Base-by-base conservation (phyloP, 2,113 vertebrate genomes). In the Rafetus swinhoei region DNA sequence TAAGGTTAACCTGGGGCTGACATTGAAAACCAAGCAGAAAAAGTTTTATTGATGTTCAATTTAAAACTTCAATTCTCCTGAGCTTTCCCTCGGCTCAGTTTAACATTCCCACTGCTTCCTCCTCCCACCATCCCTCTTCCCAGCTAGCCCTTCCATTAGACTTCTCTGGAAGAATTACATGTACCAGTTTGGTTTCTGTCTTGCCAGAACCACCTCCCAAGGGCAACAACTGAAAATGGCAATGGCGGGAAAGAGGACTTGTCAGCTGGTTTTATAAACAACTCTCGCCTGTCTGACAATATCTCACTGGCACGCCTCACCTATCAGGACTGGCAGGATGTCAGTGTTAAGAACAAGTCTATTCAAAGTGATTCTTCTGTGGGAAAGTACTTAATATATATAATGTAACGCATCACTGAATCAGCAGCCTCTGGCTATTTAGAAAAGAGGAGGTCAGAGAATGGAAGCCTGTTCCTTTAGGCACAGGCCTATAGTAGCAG, bases 161-260 rank as follows among this genome's bases (percentile, higher is more conserved):
- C 4, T 84, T 92, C 62, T 79, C 50, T 62, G 60, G 93, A 95
- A 92, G 22, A 91, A 85, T 79, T 15, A 79, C 88, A 90, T 45
- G 45, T 45, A 45, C 45, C 45, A 45, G 45, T 27, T 84, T 56
- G n/a, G 15, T 22, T 92, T 93, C 88, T 87, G n/a, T 76, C 50
- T 35, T 85, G 10, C 27, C 53, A 54, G 45, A 88, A 62, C 4
- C 2, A 1, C n/a, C 82, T 39, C 25, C 60, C 1, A 2, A 87
- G 65, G 39, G 24, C 4, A 86, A 12, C 15, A 19, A 29, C 80
- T 86, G 32, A 76, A 90, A 93, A 87, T 0, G 1, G 32, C 72
- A 79, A n/a, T 9, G 25, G 32, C 89, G 80, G 56, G 52, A 94
- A 91, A 94, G 19, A 5, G 12, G 25, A 9, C 52, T 55, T 21